These are phyloP conservation scores for Siderastrea radians DNA, from an alignment of 92 coral and sea anemone species.

Conservation along the genomic window DNA sequence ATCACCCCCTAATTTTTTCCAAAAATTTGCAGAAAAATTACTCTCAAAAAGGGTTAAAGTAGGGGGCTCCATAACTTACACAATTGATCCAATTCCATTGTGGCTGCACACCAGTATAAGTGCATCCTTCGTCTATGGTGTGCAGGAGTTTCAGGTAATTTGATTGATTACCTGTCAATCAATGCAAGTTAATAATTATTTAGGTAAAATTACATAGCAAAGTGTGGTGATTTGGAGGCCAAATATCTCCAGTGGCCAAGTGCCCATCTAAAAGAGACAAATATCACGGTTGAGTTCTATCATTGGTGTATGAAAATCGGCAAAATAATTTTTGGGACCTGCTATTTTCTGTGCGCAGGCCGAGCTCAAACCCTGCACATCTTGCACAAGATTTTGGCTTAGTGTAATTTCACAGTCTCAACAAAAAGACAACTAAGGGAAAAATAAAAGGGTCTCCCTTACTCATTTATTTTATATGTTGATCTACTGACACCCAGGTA, in stretches of 20 bases:
- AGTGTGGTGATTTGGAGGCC: conserved; percentile 2
- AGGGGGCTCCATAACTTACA: background rate
- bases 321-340: background rate
- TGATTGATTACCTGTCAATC: background rate
- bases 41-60: background rate
- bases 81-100: background rate
- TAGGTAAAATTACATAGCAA: background rate
- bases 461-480: background rate
- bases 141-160: background rate
- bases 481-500: background rate
- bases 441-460: background rate
- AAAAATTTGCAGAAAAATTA: background rate
- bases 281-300: background rate
- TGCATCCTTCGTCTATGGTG: background rate
- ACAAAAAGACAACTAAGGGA: background rate
- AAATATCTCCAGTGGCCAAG: conserved; percentile 8
- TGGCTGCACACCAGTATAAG: background rate
- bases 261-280: background rate
- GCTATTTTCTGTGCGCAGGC: background rate
- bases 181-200: background rate
- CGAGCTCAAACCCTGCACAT: background rate
- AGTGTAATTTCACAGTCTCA: background rate
- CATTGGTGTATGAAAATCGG: background rate
- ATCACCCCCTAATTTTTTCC: background rate
- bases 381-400: background rate